phyloP scores from a whole-genome alignment of 2,888 invertebrate genomes.

The Spilosoma lubricipeda region DNA sequence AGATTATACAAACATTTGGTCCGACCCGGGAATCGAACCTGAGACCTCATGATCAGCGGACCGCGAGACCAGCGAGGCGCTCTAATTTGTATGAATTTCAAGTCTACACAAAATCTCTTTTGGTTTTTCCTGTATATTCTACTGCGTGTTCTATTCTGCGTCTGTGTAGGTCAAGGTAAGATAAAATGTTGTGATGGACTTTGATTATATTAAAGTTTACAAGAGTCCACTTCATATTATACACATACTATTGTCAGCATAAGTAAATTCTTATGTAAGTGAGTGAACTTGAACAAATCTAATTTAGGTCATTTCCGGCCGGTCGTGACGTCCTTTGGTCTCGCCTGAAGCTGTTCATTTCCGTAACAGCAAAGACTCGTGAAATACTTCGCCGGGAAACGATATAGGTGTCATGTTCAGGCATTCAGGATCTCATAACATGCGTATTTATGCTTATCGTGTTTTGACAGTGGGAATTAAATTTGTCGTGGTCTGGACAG shows the following conservation, averaged over 20 bases:
- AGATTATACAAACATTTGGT: no score
- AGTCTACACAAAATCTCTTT: no score
- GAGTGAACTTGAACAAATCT: conserved; percentile 58
- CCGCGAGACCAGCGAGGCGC: no score
- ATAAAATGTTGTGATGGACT: no score
- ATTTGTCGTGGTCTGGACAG: background rate
- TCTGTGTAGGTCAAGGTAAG: no score
- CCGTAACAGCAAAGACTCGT: conserved; percentile 53
- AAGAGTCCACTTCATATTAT: background rate
- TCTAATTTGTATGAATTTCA: no score
- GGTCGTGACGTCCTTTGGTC: conserved; percentile 42
- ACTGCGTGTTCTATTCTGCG: no score
- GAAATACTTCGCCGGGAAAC: conserved; percentile 19
- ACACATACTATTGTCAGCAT: no score
- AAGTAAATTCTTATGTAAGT: background rate
- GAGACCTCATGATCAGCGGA: no score
- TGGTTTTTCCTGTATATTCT: no score
- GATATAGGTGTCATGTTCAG: conserved; percentile 31
- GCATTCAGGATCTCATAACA: background rate
- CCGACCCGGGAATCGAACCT: no score
- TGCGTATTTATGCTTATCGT: background rate
- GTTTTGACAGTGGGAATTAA: background rate
- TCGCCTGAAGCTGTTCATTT: conserved; percentile 65
- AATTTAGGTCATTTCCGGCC: conserved; percentile 66
- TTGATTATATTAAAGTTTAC: background rate